Base-by-base conservation (phyloP, 2,113 vertebrate species). In the Pseudopipra pipra region DNA sequence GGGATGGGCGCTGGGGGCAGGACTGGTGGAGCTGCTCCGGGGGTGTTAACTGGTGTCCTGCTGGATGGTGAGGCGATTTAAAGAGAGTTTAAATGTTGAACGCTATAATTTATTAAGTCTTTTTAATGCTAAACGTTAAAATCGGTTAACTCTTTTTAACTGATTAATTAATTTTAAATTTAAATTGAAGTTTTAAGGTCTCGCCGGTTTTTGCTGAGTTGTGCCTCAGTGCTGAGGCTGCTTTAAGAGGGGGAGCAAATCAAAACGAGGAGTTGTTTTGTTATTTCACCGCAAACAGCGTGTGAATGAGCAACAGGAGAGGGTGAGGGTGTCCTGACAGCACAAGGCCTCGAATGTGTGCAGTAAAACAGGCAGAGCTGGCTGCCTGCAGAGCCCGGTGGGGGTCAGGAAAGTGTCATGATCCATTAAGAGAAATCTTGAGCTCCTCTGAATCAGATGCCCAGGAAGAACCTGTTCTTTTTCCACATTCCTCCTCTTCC, bases 131-230 rank as follows among this genome's bases (percentile, higher is more conserved):
- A 28, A 27, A 52, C 9, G 51, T 28, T 8, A 16, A 52, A 28
- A 41, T 41, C 13, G 41, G 13, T 28, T 39, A 20, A 17, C 10
- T 39, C 9, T 14, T 63, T 63, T 14, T 10, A 31, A 9, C 21
- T n/a, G 21, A 56, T 56, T 31, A 4, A 41, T n/a, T 13, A 0
- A 49, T 21, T 74, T 13, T 47, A 5, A 20, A 37, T 76, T 76
- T 11, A 21, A 54, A 51, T 2, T 14, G n/a, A 8, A 54, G 54
- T 33, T 33, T 6, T 12, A 13, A 24, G 28, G 15, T 30, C 1
- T 1, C 0, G 1, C 3, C 9, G 71, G 37, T 35, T 80, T 80
- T 65, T 15, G 41, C 16, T 0, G 5, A 20, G 41, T 1, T 27
- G 56, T 0, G 1, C 9, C 5, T 51, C 1, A 3, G 52, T 12